A percentile compares a stretch with the other conserved stretches of the same genome.
These are phyloP conservation scores for Antheraea assamensis DNA, from an alignment of 2,888 invertebrate species.

Conservation along the genomic window DNA sequence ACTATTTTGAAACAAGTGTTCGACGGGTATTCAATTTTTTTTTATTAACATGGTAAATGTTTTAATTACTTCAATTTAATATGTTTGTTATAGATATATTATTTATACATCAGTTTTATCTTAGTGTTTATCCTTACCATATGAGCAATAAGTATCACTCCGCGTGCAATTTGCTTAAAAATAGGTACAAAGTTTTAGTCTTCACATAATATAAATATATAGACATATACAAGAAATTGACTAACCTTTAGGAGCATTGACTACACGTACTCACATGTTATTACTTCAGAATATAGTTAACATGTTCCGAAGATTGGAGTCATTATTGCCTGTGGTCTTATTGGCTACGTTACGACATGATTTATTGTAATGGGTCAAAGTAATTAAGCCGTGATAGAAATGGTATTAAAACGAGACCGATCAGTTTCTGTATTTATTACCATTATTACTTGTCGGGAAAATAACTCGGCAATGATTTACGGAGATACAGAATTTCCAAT, in stretches of 20 bases:
- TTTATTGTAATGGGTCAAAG: conserved; percentile 41
- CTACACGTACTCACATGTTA: conserved; percentile 1
- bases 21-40: no score
- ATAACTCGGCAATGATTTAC: conserved; percentile 1
- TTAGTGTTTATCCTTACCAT: no score
- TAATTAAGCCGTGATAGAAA: conserved; percentile 39
- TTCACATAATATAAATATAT: no score
- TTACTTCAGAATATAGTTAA: conserved; percentile 23
- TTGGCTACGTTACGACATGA: conserved; percentile 43
- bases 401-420: conserved; percentile 19
- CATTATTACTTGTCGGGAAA: not conserved
- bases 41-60: no score
- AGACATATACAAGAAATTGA: not conserved
- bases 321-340: conserved; percentile 30
- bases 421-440: conserved; percentile 20
- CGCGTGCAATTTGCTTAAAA: no score
- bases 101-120: no score
- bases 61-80: no score
- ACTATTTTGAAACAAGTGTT: no score
- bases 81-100: no score
- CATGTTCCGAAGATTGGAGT: conserved; percentile 26
- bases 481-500: not conserved
- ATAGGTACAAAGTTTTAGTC: no score
- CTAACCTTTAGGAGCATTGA: not conserved
- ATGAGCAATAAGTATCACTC: no score